Evolutionary conservation across 2,888 invertebrate genomes (phyloP), one percentile per base, ranked within the genome.

Genomic region (Trilocha varians): DNA sequence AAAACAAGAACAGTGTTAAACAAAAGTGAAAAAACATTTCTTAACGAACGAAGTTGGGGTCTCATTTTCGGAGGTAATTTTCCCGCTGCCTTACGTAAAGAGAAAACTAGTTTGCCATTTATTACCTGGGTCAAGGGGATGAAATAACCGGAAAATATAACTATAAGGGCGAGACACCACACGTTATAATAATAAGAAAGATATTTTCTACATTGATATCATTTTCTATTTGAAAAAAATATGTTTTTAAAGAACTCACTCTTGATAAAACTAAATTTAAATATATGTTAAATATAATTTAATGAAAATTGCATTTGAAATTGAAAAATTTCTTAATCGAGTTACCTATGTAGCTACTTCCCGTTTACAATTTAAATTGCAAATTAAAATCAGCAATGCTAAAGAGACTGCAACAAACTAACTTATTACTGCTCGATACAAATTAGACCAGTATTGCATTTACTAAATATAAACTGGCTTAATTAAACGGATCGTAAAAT

Each of bases 11-110:
- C 2, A 9, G 6, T 1, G 25, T 25, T 25, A 11, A 25, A 25
- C 8, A 25, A 25, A 25, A 25, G 25, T 25, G 11, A 25, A 25
- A 25, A 9, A 18, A 25, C 25, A 25, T 25, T 25, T 25, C 25
- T 25, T 25, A 25, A 25, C 25, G 25, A 25, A 25, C 48, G 40
- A 42, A 11, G 14, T 16, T 38, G 15, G 15, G 25, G 25, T 25
- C 25, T 25, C 25, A 25, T 25, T 11, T 25, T 25, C 3, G 6
- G 25, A 25, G 25, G 25, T 25, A 25, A 25, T 25, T 25, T 25
- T 25, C 3, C 11, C 11, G 6, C 25, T 25, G 11, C 25, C 25
- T 11, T 25, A 9, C 25, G 25, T 25, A 25, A 25, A 25, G 11
- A 11, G 25, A 25, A 25, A 25, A 25, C 25, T 25, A 25, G 25